Percentiles rank a stretch among this genome's conserved stretches.
Conservation (phyloP, 1,140 invertebrate species). For the Leptinotarsa defecta region DNA sequence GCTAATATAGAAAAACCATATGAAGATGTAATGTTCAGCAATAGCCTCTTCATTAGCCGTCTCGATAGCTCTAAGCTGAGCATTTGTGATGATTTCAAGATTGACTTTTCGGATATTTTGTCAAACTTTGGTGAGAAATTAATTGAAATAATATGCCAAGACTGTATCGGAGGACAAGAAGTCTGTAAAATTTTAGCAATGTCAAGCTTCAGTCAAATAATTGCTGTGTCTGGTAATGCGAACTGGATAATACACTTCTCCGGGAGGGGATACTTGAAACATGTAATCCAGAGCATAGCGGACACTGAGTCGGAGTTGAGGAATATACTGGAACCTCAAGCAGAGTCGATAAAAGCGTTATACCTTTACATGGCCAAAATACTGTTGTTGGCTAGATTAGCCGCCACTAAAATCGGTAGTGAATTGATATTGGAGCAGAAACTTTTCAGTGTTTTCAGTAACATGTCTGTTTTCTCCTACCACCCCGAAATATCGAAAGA, state of each 20-base stretch:
- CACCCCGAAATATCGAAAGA: constrained; percentile 71
- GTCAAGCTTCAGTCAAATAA: constrained; percentile 77
- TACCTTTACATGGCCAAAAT: constrained; percentile 90
- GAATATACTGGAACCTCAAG: constrained; percentile 69
- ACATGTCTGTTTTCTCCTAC: constrained; percentile 76
- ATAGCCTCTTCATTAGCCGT: constrained; percentile 61
- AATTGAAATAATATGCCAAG: constrained; percentile 81
- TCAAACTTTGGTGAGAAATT: constrained; percentile 75
- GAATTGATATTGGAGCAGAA: constrained; percentile 77
- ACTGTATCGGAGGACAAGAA: constrained; percentile 86
- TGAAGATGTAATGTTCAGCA: constrained; percentile 45
- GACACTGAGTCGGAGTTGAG: constrained; percentile 75
- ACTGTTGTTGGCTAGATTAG: constrained; percentile 77
- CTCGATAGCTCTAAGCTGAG: constrained; percentile 62
- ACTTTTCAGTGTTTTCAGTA: constrained; percentile 72
- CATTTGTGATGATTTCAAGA: constrained; percentile 25
- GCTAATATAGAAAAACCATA: constrained; percentile 60
- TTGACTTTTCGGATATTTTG: constrained; percentile 42
- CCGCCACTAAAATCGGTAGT: constrained; percentile 71
- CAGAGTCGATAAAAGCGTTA: constrained; percentile 73
- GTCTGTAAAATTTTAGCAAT: constrained; percentile 87
- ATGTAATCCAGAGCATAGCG: constrained; percentile 78
- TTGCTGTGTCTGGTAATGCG: constrained; percentile 74
- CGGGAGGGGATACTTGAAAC: constrained; percentile 81
- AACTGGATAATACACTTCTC: constrained; percentile 76